Evolutionary conservation across 2,113 vertebrate species (phyloP).

Genomic region (Spizaetus ornatus): DNA sequence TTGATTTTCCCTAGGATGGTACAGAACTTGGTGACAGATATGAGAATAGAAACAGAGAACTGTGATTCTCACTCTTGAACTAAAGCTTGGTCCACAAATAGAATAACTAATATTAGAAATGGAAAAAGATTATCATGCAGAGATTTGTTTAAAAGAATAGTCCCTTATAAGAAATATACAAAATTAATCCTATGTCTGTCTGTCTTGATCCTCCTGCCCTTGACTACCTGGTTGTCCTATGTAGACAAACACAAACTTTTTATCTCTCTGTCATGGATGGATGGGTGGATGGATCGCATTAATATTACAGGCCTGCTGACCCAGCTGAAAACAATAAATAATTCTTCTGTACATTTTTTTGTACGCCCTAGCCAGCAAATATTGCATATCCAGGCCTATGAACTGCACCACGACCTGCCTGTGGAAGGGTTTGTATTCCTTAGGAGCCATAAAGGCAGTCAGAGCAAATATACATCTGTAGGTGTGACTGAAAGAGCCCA

Average conservation of each 20-base stretch:
- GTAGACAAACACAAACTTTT: background rate
- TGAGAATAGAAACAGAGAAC: background rate
- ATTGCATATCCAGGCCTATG: background rate
- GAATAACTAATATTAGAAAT: background rate
- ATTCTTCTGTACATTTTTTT: background rate
- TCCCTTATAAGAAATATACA: background rate
- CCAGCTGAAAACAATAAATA: background rate
- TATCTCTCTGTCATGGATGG: background rate
- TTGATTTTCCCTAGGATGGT: background rate
- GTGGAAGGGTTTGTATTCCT: background rate
- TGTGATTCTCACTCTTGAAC: background rate
- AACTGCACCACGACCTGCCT: background rate
- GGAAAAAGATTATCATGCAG: background rate
- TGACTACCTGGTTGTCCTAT: background rate
- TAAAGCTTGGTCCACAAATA: background rate
- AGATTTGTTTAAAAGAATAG: background rate
- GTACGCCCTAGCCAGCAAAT: background rate
- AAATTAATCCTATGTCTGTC: background rate
- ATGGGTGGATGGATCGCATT: background rate
- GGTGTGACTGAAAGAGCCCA: background rate
- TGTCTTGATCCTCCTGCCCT: background rate
- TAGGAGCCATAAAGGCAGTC: background rate
- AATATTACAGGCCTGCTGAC: background rate
- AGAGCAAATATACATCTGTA: background rate
- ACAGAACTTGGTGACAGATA: background rate